phyloP scores from a whole-genome alignment of 2,888 invertebrate species.

The Torymus tubicola region DNA sequence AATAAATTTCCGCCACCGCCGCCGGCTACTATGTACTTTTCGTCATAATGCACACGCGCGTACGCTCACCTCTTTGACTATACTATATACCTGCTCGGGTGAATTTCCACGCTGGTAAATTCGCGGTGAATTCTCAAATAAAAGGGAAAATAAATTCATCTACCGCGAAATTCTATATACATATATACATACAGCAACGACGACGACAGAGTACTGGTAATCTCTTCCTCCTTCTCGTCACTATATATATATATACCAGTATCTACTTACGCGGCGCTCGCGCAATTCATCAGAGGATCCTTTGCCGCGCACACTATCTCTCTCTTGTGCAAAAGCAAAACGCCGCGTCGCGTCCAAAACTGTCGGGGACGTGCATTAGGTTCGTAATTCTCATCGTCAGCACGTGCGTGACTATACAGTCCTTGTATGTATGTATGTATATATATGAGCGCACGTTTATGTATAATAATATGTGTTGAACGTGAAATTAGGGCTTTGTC shows the following conservation, averaged over 20 bases:
- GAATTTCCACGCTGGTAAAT: too few species aligned
- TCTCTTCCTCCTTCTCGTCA: not conserved
- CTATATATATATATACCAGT: not conserved
- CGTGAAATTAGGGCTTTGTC: conserved; percentile 17
- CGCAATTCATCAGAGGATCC: conserved; percentile 27
- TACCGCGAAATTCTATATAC: too few species aligned
- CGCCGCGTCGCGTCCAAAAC: conserved; percentile 27
- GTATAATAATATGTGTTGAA: not conserved
- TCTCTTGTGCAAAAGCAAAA: conserved; percentile 21
- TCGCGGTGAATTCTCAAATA: too few species aligned
- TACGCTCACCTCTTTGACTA: too few species aligned
- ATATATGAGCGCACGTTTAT: not conserved
- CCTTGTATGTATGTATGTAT: not conserved
- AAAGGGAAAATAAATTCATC: too few species aligned
- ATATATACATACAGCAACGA: too few species aligned
- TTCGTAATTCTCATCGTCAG: conserved; percentile 28
- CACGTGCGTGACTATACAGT: too few species aligned
- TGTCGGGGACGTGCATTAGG: conserved; percentile 20
- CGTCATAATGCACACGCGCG: too few species aligned
- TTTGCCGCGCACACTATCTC: not conserved
- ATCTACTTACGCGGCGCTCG: conserved; percentile 25
- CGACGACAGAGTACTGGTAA: too few species aligned
- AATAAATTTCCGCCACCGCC: too few species aligned
- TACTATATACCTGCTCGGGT: too few species aligned
- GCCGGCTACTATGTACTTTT: too few species aligned